These are phyloP conservation scores for Beroe forskalii DNA, from an alignment of 37 sponge, comb jelly and placozoan species.

Conservation along the genomic window DNA sequence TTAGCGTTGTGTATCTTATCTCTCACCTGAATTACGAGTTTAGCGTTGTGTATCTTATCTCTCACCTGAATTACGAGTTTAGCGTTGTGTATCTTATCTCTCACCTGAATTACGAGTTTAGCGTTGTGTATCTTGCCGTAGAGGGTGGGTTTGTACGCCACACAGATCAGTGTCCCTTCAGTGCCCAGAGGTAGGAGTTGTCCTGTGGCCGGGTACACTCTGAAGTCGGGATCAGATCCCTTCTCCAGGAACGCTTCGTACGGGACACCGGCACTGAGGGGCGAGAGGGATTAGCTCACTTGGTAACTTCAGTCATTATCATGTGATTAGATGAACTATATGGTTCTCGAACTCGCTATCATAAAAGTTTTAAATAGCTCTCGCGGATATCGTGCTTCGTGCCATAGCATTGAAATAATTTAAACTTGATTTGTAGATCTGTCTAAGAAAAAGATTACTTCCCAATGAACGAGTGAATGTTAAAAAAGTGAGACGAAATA, in stretches of 20 bases:
- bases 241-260: slow-evolving; percentile 74
- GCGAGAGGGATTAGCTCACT: background rate
- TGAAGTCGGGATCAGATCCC: slow-evolving; percentile 75
- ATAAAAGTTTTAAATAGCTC: background rate
- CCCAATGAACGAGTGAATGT: no score
- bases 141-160: slow-evolving; percentile 75
- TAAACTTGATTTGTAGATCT: no score
- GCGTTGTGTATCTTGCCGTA: slow-evolving; percentile 78
- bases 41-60: no score
- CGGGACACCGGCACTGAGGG: slow-evolving; percentile 67
- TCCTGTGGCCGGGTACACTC: slow-evolving; percentile 74
- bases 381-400: no score
- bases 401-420: no score
- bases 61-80: no score
- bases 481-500: background rate
- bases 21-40: no score
- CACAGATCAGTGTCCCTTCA: slow-evolving; percentile 73
- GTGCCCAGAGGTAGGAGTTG: slow-evolving; percentile 72
- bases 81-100: no score
- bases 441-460: no score
- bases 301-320: background rate
- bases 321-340: no score
- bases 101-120: slow-evolving; percentile 80
- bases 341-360: background rate
- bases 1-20: no score